These are phyloP conservation scores for Oscheius sp. DNA, from an alignment of 2,888 invertebrate species.

Conservation along the genomic window DNA sequence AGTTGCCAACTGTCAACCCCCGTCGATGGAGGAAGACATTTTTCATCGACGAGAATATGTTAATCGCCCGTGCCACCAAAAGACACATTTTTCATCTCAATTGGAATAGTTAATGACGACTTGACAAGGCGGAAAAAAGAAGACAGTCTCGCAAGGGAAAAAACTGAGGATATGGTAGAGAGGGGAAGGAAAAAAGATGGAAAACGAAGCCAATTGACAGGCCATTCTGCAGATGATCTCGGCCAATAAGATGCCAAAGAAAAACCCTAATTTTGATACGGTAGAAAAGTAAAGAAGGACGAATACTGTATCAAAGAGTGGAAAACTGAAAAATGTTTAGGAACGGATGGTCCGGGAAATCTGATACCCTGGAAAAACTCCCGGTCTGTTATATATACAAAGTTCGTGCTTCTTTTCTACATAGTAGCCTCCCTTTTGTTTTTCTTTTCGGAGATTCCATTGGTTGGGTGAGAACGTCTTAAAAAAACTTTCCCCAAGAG, in stretches of 20 bases:
- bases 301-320: too few species aligned
- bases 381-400: too few species aligned
- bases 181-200: not conserved
- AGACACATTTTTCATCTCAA: not conserved
- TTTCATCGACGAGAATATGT: not conserved
- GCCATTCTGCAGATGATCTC: not conserved
- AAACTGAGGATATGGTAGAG: not conserved
- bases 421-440: too few species aligned
- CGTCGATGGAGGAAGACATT: not conserved
- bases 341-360: too few species aligned
- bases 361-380: too few species aligned
- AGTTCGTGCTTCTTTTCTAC: not conserved
- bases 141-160: not conserved
- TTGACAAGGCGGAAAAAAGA: too few species aligned
- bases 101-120: not conserved
- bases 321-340: too few species aligned
- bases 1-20: not conserved
- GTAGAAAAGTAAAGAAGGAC: too few species aligned
- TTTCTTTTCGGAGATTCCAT: too few species aligned
- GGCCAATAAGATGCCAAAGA: not conserved
- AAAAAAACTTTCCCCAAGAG: too few species aligned
- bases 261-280: too few species aligned
- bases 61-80: not conserved
- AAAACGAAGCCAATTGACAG: constrained; percentile 25
- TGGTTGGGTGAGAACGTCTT: too few species aligned